Conservation (phyloP, 1,140 invertebrate genomes). For the Globodera ellingtonae region DNA sequence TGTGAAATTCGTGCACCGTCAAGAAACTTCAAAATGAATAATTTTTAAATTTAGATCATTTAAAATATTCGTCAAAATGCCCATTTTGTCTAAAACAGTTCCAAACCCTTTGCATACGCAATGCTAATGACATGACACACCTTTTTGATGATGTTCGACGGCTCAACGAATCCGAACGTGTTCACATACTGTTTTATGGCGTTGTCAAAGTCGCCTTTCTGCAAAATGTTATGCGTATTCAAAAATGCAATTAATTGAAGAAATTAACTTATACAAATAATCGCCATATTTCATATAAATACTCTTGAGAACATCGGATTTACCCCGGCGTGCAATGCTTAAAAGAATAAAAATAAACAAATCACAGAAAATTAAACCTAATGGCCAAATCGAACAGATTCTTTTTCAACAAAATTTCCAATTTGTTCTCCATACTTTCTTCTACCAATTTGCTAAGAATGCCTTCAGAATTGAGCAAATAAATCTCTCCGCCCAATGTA, state of each 20-base stretch:
- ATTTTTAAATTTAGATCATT: not conserved
- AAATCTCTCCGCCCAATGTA: constrained; percentile 42
- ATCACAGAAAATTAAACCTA: constrained; percentile 27
- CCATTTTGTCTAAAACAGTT: too few relatives aligned
- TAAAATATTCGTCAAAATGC: too few relatives aligned
- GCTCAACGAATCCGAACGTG: constrained; percentile 61
- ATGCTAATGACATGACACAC: constrained; percentile 34
- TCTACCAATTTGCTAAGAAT: constrained; percentile 48
- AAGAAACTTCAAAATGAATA: constrained; percentile 51
- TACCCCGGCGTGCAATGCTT: constrained; percentile 56
- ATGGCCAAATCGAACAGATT: constrained; percentile 61
- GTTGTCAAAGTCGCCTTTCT: constrained; percentile 63
- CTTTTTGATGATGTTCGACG: constrained; percentile 62
- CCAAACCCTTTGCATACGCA: too few relatives aligned
- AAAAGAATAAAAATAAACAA: constrained; percentile 20
- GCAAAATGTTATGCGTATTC: constrained; percentile 36
- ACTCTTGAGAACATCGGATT: constrained; percentile 23
- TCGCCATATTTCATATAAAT: constrained; percentile 63
- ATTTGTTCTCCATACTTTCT: constrained; percentile 54
- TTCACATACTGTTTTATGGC: constrained; percentile 60
- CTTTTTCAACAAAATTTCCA: constrained; percentile 60
- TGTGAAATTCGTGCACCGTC: constrained; percentile 54
- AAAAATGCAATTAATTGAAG: not conserved
- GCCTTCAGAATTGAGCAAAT: constrained; percentile 49
- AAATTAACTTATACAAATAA: constrained; percentile 58